Evolutionary conservation across 2,888 invertebrate species (phyloP).

Genomic region (Lamellibrachia columna): DNA sequence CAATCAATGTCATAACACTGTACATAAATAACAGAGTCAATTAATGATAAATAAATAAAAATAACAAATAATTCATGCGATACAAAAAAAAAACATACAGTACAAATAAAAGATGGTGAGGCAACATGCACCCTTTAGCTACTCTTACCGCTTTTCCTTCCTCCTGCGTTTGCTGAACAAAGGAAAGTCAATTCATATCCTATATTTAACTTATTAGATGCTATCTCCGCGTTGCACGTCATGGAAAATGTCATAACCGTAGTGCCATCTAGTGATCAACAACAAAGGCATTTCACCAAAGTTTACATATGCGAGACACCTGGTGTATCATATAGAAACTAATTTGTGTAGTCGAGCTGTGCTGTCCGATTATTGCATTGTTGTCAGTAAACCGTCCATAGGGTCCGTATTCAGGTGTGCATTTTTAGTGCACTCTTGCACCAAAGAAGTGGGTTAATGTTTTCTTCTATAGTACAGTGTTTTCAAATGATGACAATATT

Average conservation of each 20-base stretch:
- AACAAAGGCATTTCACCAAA: background rate
- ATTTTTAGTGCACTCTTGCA: too few relatives aligned
- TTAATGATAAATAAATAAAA: background rate
- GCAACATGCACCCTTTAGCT: background rate
- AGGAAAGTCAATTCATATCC: background rate
- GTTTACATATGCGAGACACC: background rate
- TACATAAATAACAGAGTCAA: background rate
- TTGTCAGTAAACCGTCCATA: too few relatives aligned
- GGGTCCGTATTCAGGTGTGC: too few relatives aligned
- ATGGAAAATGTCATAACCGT: background rate
- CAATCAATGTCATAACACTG: background rate
- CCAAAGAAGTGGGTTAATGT: too few relatives aligned
- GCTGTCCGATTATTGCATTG: too few relatives aligned
- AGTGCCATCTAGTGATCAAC: background rate
- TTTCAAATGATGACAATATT: too few relatives aligned
- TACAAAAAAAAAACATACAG: background rate
- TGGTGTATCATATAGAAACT: background rate
- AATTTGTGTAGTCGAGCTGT: background rate
- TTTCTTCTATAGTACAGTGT: too few relatives aligned
- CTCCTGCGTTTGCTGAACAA: background rate
- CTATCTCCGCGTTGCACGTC: background rate
- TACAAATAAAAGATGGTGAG: background rate
- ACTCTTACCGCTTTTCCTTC: background rate
- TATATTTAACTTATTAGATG: background rate
- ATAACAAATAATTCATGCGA: conserved; percentile 12